Evolutionary conservation across 2,888 invertebrate genomes (phyloP).

Genomic region (Eubasilissa splendida): DNA sequence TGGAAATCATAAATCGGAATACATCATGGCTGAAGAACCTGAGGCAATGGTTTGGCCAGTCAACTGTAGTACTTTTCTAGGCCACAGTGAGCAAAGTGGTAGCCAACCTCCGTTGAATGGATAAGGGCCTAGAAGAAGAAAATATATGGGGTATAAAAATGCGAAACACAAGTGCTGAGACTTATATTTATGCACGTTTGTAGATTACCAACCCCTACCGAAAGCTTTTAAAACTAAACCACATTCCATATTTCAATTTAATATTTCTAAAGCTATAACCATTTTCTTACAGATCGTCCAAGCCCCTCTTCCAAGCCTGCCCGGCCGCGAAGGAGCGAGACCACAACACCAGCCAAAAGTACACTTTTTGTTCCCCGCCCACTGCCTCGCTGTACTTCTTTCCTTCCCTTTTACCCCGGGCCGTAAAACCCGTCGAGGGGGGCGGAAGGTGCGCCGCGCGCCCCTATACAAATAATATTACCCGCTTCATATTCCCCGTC

Average conservation of each 20-base stretch:
- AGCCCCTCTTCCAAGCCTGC: slow-evolving; percentile 3
- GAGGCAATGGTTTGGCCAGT: too few relatives aligned
- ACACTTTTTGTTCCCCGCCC: slow-evolving; percentile 54
- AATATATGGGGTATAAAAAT: too few relatives aligned
- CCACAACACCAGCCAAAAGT: slow-evolving; percentile 52
- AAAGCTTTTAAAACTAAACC: neutral
- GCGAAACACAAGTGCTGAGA: too few relatives aligned
- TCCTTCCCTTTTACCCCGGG: slow-evolving; percentile 25
- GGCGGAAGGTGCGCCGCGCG: neutral
- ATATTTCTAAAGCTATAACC: neutral
- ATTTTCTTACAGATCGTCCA: slow-evolving; percentile 1
- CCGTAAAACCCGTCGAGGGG: slow-evolving; percentile 33
- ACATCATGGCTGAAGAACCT: too few relatives aligned
- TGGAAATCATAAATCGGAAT: too few relatives aligned
- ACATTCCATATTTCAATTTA: too few relatives aligned
- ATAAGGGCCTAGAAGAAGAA: too few relatives aligned
- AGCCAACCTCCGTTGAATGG: too few relatives aligned
- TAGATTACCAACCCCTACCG: neutral
- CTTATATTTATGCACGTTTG: neutral
- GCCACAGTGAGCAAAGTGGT: too few relatives aligned
- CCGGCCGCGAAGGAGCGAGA: slow-evolving; percentile 53
- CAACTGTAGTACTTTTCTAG: too few relatives aligned
- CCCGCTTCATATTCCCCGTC: slow-evolving; percentile 37
- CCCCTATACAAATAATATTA: slow-evolving; percentile 57
- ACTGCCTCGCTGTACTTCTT: slow-evolving; percentile 33